Evolutionary conservation across 2,113 vertebrate genomes (phyloP), one percentile per base, ranked within the genome.

Genomic region (Plectropomus leopardus): DNA sequence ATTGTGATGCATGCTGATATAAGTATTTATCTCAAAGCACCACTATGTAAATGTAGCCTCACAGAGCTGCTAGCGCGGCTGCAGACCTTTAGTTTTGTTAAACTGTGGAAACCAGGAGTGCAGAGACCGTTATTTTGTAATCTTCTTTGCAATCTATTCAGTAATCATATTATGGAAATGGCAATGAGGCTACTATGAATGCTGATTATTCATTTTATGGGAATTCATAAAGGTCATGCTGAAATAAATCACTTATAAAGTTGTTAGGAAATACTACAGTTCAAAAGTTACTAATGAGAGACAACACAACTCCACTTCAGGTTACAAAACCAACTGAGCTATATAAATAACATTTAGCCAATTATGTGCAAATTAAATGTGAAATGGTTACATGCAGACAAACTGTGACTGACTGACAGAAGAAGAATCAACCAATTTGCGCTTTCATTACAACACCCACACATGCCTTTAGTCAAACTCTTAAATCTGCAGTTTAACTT

Each of bases 401-500:
- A 73, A 74, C 14, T 65, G 48, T 32, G 36, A 44, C 70, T 34
- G 66, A 58, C 21, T 60, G 40, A 65, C 15, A 78, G 19, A 50
- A 17, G 28, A 64, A 44, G 19, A 63, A 69, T 61, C 59, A 40
- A 24, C 19, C 26, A 19, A 60, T 59, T 30, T 59, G 44, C 16
- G 2, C 23, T 76, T 75, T 55, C 7, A 47, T 78, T 40, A 58
- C 76, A 73, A 79, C 80, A 71, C 75, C 77, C 72, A 86, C 84
- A 71, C 44, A 21, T n/a, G 30, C 30, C 68, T 76, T 36, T 1
- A 30, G 15, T 61, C 36, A 19, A 55, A 75, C 45, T 26, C 51
- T 42, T 75, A 70, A 76, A 80, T 76, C 59, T 70, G 26, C 50
- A 47, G 59, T 70, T 82, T 60, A 76, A 73, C 72, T 82, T 79